Conservation (phyloP, 2,113 vertebrate species). For the Perca flavescens region DNA sequence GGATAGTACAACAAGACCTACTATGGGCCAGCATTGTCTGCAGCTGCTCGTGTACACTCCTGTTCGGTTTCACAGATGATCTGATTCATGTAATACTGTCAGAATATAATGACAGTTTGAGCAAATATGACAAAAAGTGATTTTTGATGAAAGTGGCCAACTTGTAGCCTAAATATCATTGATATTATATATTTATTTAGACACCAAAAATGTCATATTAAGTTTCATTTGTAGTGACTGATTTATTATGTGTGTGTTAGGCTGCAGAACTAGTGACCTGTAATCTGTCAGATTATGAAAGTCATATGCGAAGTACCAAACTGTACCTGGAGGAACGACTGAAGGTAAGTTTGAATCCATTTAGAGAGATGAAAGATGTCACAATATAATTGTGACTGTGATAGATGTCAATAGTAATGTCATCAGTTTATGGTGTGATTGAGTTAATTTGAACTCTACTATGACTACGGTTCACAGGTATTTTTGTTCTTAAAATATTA, state of each 20-base stretch:
- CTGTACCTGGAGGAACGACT: slow-evolving; percentile 91
- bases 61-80: no score
- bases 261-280: slow-evolving; percentile 92
- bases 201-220: not conserved
- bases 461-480: not conserved
- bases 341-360: slow-evolving; percentile 78
- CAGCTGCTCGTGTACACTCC: no score
- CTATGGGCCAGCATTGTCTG: no score
- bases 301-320: slow-evolving; percentile 86
- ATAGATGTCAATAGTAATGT: not conserved
- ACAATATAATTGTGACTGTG: not conserved
- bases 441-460: not conserved
- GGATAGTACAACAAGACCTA: no score
- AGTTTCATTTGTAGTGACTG: not conserved
- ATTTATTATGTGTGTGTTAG: slow-evolving; percentile 76
- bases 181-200: not conserved
- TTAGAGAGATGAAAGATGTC: not conserved
- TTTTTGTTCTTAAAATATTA: slow-evolving; percentile 2
- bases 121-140: no score
- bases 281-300: slow-evolving; percentile 86
- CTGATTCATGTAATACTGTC: no score
- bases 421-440: not conserved
- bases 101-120: no score
- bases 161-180: not conserved
- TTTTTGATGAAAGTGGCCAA: no score